Evolutionary conservation across 2,113 vertebrate genomes (phyloP).

Genomic region (Apteryx owenii): DNA sequence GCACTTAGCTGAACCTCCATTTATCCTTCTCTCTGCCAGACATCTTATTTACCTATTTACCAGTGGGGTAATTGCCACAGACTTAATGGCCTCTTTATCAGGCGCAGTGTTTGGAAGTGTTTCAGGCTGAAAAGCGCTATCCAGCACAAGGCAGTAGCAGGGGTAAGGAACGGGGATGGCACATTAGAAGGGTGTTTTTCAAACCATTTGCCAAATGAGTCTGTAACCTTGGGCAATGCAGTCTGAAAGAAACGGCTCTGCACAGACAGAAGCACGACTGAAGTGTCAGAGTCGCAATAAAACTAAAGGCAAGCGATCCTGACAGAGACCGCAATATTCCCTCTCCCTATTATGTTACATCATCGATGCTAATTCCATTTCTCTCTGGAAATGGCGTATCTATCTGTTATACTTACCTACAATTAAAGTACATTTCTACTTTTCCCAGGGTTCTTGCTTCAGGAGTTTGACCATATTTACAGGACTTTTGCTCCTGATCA

Average conservation of each 20-base stretch:
- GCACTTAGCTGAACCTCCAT: not conserved
- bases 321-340: not conserved
- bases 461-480: not conserved
- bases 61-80: not conserved
- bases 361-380: not conserved
- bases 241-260: not conserved
- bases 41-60: not conserved
- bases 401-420: not conserved
- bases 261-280: not conserved
- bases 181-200: not conserved
- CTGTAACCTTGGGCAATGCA: not conserved
- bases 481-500: conserved; percentile 19
- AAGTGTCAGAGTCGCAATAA: not conserved
- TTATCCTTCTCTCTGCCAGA: not conserved
- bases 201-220: not conserved
- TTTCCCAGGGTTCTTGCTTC: not conserved
- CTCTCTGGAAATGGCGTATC: not conserved
- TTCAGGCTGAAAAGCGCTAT: not conserved
- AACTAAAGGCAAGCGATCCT: rapidly evolving
- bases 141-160: not conserved
- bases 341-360: not conserved
- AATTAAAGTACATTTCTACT: not conserved
- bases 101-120: not conserved
- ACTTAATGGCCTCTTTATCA: not conserved
- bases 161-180: not conserved